Conservation (phyloP, 2,113 vertebrate species). For the Centrocercus urophasianus region DNA sequence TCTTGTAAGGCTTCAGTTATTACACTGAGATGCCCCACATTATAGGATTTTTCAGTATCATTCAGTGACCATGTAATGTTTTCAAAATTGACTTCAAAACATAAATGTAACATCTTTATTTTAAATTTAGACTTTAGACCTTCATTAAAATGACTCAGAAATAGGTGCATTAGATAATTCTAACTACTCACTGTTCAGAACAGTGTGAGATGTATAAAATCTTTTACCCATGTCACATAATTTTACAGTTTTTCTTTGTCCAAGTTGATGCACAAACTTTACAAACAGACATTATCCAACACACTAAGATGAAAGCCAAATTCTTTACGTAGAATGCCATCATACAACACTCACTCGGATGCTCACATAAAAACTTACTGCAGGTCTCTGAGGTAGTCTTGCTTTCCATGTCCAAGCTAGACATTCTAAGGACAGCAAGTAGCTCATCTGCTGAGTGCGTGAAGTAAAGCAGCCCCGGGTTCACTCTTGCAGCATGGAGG, state of each 20-base stretch:
- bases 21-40: not conserved
- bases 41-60: not conserved
- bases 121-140: conserved; percentile 1
- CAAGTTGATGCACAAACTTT: not conserved
- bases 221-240: not conserved
- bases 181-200: not conserved
- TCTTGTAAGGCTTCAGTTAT: not conserved
- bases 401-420: accelerated
- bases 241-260: conserved; percentile 39
- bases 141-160: conserved; percentile 15
- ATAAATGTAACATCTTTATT: conserved; percentile 26
- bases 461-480: not conserved
- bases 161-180: not conserved
- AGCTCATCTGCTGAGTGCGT: not conserved
- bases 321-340: accelerated
- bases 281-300: not conserved
- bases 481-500: not conserved
- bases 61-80: not conserved
- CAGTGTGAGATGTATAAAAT: not conserved
- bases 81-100: not conserved
- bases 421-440: not conserved
- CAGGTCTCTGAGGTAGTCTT: not conserved
- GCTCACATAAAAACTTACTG: not conserved
- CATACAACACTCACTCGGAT: accelerated
- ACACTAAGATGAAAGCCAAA: not conserved